Evolutionary conservation across 2,113 vertebrate species (phyloP).

Genomic region (Alethe diademata): DNA sequence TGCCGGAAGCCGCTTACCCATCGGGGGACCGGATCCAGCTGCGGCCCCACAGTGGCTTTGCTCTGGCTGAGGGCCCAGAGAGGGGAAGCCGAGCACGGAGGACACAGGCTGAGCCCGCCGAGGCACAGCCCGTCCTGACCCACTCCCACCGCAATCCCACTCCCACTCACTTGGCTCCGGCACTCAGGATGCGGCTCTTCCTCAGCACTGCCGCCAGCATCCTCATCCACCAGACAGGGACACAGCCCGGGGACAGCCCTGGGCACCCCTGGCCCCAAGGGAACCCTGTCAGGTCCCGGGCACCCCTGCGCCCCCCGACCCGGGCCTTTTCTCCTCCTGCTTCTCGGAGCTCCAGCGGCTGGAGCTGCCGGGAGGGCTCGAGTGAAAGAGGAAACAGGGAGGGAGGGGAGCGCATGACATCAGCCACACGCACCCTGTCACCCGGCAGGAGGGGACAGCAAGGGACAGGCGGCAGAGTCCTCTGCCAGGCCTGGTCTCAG

Average conservation of each 20-base stretch:
- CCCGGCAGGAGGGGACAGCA: not conserved
- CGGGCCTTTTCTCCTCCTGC: not conserved
- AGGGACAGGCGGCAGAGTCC: not conserved
- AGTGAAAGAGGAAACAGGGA: conserved; percentile 15
- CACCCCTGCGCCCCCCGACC: too few relatives aligned
- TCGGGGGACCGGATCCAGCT: not conserved
- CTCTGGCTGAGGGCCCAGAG: not conserved
- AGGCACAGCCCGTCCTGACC: not conserved
- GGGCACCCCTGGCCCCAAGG: not conserved
- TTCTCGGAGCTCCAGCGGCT: not conserved
- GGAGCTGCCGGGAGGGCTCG: not conserved
- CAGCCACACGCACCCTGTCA: not conserved
- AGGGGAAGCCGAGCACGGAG: not conserved
- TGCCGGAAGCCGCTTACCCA: not conserved
- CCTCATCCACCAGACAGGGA: not conserved
- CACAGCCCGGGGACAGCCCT: not conserved
- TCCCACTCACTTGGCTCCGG: conserved; percentile 70
- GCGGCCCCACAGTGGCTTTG: not conserved
- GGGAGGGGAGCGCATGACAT: not conserved
- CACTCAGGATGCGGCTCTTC: not conserved
- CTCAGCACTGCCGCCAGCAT: conserved; percentile 26
- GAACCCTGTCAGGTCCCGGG: not conserved
- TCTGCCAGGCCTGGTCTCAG: not conserved
- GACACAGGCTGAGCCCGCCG: not conserved
- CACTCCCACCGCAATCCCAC: not conserved